Percentiles rank a stretch among this genome's conserved stretches.
phyloP scores from a whole-genome alignment of 1,140 invertebrate species.

The Bombus difficillimus region DNA sequence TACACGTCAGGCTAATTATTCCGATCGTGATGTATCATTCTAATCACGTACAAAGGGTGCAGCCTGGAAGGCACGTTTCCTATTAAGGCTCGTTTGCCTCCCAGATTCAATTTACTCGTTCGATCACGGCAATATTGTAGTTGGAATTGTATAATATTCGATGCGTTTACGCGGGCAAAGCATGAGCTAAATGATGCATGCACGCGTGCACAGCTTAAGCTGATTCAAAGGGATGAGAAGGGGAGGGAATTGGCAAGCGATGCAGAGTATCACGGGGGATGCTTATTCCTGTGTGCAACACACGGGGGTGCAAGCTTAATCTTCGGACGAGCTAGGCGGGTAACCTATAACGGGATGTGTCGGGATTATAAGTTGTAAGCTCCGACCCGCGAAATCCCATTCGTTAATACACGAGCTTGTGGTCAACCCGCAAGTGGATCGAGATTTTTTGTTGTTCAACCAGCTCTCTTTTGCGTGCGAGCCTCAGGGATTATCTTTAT shows the following conservation, averaged over 20 bases:
- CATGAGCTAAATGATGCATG: constrained; percentile 69
- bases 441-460: constrained; percentile 3
- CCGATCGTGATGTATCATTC: neutral
- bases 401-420: constrained; percentile 57
- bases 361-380: constrained; percentile 78
- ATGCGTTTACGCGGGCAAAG: constrained; percentile 33
- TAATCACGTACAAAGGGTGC: constrained; percentile 18
- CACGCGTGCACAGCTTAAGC: constrained; percentile 67
- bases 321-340: constrained; percentile 66
- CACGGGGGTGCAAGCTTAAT: constrained; percentile 68
- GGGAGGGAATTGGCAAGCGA: neutral
- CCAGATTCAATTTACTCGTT: constrained; percentile 23
- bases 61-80: neutral
- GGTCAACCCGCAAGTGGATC: constrained; percentile 60
- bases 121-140: constrained; percentile 39
- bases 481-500: neutral
- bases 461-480: neutral
- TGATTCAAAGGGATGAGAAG: constrained; percentile 54
- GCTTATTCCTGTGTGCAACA: constrained; percentile 49
- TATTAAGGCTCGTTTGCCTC: neutral
- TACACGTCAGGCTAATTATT: neutral
- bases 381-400: constrained; percentile 62
- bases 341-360: constrained; percentile 75
- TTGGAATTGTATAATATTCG: constrained; percentile 29
- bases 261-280: constrained; percentile 7